Base-by-base conservation (phyloP, 1,140 invertebrate genomes). In the Micrasema longulum region DNA sequence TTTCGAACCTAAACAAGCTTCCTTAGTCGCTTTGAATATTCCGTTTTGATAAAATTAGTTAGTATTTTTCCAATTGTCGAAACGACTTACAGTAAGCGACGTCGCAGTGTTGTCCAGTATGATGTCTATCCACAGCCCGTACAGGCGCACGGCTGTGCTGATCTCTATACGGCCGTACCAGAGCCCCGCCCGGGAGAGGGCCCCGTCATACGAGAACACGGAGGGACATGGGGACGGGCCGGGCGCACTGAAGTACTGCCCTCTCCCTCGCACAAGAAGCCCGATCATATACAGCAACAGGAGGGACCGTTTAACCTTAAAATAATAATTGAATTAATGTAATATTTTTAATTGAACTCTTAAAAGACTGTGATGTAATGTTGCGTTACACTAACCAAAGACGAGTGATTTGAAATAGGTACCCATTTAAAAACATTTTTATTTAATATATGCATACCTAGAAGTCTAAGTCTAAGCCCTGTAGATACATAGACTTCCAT, bases 91-190 rank as follows among this genome's bases (percentile, higher is more conserved):
- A 64, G 79, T 82, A 14, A 85, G 72, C 45, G 83, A 83, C 75
- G 83, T 81, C 48, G 84, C 83, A 55, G 81, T 80, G 43, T 74
- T 76, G 62, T 85, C 84, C 53, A 85, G 57, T 4, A 85, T 81
- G 9, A 85, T 77, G 43, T 85, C 83, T 7, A 85, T 74, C 83
- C 83, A 84, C 1, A 84, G 64, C 0, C 82, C 82, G 62, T 84
- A 81, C 10, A 85, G 72, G 0, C 78, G 83, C 69, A 78, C 82
- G 62, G 84, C 82, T 0, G 81, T 84, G 20, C 78, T 82, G 5
- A 85, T 73, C 55, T 81, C 79, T 3, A 84, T 78, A 0, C 78
- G 78, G 0, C 84, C 84, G 63, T 83, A 82, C 84, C 83, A 85
- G 9, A 80, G 55, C 0, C 81, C 83, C 0, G 77, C 72, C 67